A percentile compares a stretch with the other conserved stretches of the same genome.
Conservation (phyloP, 2,797 vertebrate species). For the Chaetophractus vellerosus region DNA sequence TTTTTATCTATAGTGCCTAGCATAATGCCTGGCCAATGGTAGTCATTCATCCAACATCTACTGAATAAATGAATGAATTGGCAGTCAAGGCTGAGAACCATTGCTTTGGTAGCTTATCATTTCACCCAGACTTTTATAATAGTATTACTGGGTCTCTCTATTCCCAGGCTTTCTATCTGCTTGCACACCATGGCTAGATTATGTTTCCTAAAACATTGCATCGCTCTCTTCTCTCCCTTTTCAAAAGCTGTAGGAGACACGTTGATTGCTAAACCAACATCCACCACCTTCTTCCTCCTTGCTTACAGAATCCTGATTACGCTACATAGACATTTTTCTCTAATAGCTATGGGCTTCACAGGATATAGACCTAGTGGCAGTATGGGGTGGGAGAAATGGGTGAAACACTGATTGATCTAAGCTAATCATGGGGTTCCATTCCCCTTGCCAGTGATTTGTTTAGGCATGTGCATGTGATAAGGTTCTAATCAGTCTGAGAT, state of each 20-base stretch:
- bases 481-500: constrained; percentile 40
- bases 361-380: neutral
- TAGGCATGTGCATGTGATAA: neutral
- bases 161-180: neutral
- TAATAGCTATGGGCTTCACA: neutral
- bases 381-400: neutral
- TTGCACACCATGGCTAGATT: neutral
- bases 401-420: neutral
- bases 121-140: neutral
- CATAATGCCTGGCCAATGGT: neutral
- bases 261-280: neutral
- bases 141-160: neutral
- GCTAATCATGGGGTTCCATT: neutral
- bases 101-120: neutral
- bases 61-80: constrained; percentile 14
- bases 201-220: constrained; percentile 20
- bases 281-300: constrained; percentile 7
- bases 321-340: neutral
- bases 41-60: neutral
- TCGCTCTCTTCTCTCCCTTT: neutral
- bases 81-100: constrained; percentile 15
- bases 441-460: neutral
- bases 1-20: neutral
- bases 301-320: neutral
- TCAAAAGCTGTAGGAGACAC: neutral